phyloP scores from a whole-genome alignment of 2,113 vertebrate genomes.

The Cettia cetti region DNA sequence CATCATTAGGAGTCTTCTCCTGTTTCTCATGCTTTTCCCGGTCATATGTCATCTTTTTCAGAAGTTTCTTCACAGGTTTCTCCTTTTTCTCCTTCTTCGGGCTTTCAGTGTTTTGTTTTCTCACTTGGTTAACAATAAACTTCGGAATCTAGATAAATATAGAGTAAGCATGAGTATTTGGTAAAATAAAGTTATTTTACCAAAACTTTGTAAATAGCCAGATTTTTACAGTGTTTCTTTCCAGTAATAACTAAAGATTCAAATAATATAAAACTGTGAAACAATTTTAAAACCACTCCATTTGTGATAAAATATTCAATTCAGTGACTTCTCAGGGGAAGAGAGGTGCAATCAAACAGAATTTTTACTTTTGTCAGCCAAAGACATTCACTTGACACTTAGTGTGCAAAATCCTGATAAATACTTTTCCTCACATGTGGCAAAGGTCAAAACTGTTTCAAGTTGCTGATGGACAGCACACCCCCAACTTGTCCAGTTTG shows the following conservation, averaged over 20 bases:
- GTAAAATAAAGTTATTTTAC: neutral
- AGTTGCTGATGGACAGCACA: neutral
- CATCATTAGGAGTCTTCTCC: slow-evolving; percentile 76
- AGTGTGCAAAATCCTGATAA: neutral
- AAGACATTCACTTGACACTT: neutral
- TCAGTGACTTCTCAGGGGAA: neutral
- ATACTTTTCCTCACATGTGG: neutral
- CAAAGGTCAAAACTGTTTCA: neutral
- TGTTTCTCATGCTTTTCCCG: slow-evolving; percentile 80
- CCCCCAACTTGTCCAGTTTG: neutral
- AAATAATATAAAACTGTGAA: neutral
- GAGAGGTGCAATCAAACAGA: neutral
- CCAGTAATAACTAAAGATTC: neutral
- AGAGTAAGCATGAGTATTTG: neutral
- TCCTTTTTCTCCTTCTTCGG: slow-evolving; percentile 86
- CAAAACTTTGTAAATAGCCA: neutral
- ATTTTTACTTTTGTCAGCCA: neutral
- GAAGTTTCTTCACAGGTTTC: slow-evolving; percentile 85
- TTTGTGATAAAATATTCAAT: neutral
- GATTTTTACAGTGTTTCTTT: neutral
- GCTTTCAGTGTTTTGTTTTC: slow-evolving; percentile 86
- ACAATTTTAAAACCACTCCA: neutral
- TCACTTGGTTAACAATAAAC: slow-evolving; percentile 93
- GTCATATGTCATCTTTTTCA: slow-evolving; percentile 95
- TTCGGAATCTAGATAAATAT: slow-evolving; percentile 85